Base-by-base conservation (phyloP, 2,888 invertebrate species). In the Acanthoscelides obtectus region DNA sequence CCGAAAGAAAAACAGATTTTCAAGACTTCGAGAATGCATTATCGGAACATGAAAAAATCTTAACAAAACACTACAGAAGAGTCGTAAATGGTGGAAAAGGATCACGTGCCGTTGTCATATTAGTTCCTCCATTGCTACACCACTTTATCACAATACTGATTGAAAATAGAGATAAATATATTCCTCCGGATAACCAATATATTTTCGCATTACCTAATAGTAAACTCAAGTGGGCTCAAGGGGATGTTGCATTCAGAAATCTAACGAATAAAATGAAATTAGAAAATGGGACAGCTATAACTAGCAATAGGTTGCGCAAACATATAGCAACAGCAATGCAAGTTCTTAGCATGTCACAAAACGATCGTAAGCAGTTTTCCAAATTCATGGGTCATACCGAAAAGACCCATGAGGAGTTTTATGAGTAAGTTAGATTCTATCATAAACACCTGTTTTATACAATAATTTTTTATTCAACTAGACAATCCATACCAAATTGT, bases 61-160 rank as follows among this genome's bases (percentile, higher is more conserved):
- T 80, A 25, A 77, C 79, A 17, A 75, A 27, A 27, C 72, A 77
- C 71, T 81, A 80, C 73, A 80, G 76, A 74, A 70, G 80, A 65
- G 77, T 81, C 6, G 20, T 80, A 6, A 80, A 77, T 73, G 72
- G 77, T 70, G 79, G 79, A 21, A 80, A 81, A 74, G 80, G 79
- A 2, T 77, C 75, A 20, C 72, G 79, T 69, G 79, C 76, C n/a
- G 79, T 80, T 5, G 80, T 80, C 0, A 79, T 80, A 67, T 73
- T 81, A 22, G 69, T 81, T 27, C 81, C 80, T 2, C 70, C 77
- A 69, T 19, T 72, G 17, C 22, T 81, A 22, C 75, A 80, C 74
- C 72, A 72, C n/a, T 77, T 71, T 64, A 73, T 80, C 63, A 66
- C 75, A 19, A 19, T 78, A 22, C 69, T 81, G 63, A 66, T 80